A percentile compares a stretch with the other conserved stretches of the same genome.
Conservation (phyloP, 1,140 invertebrate species). For the Hyphantria cunea region DNA sequence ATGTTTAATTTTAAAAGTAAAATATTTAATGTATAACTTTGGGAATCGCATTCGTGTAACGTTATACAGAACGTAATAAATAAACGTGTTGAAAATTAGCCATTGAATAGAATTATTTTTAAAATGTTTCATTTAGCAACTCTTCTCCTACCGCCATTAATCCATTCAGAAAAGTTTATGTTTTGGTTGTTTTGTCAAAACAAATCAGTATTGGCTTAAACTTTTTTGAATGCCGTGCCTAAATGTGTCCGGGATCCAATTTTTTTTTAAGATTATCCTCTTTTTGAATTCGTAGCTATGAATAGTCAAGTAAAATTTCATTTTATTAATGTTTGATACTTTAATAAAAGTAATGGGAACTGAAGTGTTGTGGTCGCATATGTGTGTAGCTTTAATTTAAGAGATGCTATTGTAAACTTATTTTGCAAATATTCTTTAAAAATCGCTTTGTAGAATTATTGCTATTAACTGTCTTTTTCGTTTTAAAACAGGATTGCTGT, state of each 20-base stretch:
- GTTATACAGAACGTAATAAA: not conserved
- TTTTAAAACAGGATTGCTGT: slow-evolving; percentile 1
- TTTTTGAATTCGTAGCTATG: no score
- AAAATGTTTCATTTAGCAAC: slow-evolving; percentile 4
- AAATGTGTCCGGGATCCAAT: no score
- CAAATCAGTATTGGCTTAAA: no score
- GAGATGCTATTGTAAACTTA: slow-evolving; percentile 49
- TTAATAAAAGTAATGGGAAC: no score
- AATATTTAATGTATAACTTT: slow-evolving; percentile 10
- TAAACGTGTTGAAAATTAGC: not conserved
- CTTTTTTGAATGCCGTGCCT: no score
- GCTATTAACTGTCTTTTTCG: slow-evolving; percentile 38
- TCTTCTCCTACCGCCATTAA: no score
- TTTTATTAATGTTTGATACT: no score
- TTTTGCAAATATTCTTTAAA: slow-evolving; percentile 77
- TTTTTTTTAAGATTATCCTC: no score
- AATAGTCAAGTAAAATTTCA: no score
- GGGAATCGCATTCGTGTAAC: no score
- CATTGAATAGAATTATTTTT: not conserved
- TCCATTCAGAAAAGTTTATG: no score
- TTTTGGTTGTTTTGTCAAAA: no score
- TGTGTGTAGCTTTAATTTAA: slow-evolving; percentile 42
- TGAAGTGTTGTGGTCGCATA: slow-evolving; percentile 14
- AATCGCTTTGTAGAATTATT: slow-evolving; percentile 67
- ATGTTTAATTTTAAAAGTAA: slow-evolving; percentile 7